Evolutionary conservation across 1,140 invertebrate genomes (phyloP), one percentile per base, ranked within the genome.

Genomic region (Caenorhabditis latens): DNA sequence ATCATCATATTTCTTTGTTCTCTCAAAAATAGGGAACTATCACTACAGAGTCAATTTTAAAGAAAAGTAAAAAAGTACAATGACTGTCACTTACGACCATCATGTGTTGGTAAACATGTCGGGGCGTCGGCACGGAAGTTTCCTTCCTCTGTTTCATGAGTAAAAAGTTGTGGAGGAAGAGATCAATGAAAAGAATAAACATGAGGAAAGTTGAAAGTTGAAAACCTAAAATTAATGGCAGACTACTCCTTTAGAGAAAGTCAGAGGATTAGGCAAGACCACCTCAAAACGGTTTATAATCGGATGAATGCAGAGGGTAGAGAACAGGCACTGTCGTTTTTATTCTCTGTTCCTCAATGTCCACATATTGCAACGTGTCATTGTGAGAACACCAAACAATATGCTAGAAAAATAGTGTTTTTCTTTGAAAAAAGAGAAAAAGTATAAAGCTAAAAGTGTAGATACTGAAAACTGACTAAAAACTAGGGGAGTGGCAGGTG

Each of bases 31-130:
- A 13, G 14, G 40, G n/a, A 63, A 63, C 7, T 46, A 32, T 46
- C n/a, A 9, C 43, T 19, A 71, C 6, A 13, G 43, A 79, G 65
- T 46, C 40, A 50, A 50, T 79, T 79, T 79, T n/a, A 21, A 42
- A 79, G 19, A 46, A 24, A 14, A 14, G 50, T 14, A 75, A 79
- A 79, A 42, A 50, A 50, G 40, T 50, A 79, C 71, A 79, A 79
- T 79, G 71, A 9, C 71, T 79, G 71, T 79, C 71, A 79, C 71
- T 79, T 79, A 50, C 46, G 46, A 79, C 46, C 43, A 48, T 79
- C 71, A 50, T 79, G 21, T 50, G 71, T 79, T 50, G 46, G 71
- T 79, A 50, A 79, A 50, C 46, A 79, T 50, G 43, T 79, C 71
- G 46, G 11, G 40, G 71, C 71, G 46, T 79, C 24, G 46, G 46